Conservation (phyloP, 2,113 vertebrate species). For the Coryphaenoides rupestris region DNA sequence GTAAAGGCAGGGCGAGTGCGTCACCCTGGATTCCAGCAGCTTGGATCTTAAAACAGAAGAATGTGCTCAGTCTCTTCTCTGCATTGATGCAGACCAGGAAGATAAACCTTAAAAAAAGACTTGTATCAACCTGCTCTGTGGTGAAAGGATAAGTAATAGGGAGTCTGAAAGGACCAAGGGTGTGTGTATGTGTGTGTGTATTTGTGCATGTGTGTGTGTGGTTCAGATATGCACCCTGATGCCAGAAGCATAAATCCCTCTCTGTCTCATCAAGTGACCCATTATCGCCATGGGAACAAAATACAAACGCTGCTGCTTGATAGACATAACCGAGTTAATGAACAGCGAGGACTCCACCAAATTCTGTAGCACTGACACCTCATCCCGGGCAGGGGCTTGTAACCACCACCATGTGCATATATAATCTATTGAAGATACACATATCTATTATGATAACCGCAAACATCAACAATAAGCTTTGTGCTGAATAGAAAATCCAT, state of each 20-base stretch:
- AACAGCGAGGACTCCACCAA: not conserved
- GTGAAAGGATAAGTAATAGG: not conserved
- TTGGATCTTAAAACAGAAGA: too few species aligned
- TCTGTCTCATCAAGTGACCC: not conserved
- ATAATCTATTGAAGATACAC: too few species aligned
- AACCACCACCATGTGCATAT: too few species aligned
- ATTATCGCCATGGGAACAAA: not conserved
- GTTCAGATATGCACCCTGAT: not conserved
- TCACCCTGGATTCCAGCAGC: too few species aligned
- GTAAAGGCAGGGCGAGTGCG: too few species aligned
- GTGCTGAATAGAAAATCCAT: not conserved
- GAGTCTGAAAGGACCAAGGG: not conserved
- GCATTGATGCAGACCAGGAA: too few species aligned
- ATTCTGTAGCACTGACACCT: conserved; percentile 1
- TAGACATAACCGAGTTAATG: not conserved
- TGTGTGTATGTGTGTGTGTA: conserved; percentile 1
- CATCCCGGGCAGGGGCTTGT: conserved; percentile 23
- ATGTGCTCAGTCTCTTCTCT: too few species aligned
- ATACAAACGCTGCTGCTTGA: not conserved
- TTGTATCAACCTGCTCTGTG: too few species aligned
- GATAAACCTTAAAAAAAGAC: too few species aligned
- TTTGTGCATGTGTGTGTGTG: not conserved
- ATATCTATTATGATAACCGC: not conserved
- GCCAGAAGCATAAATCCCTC: not conserved
- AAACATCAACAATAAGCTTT: not conserved